These are phyloP conservation scores for Littorina saxatilis DNA, from an alignment of 1,140 invertebrate species.

Conservation along the genomic window DNA sequence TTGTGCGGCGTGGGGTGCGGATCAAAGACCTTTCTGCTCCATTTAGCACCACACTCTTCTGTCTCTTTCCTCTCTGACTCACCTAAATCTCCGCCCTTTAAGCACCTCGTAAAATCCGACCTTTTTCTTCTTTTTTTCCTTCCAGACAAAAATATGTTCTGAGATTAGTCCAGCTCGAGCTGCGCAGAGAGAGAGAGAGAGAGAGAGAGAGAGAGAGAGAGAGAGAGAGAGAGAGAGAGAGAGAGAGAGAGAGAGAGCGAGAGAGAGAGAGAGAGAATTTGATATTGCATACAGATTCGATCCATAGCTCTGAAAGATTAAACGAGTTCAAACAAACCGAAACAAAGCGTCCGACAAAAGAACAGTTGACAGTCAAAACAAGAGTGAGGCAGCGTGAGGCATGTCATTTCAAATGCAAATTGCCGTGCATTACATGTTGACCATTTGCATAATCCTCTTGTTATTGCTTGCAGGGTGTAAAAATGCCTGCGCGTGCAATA, in stretches of 20 bases:
- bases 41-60: not conserved
- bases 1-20: not conserved
- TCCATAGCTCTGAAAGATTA: too few relatives aligned
- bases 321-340: too few relatives aligned
- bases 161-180: too few relatives aligned
- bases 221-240: too few relatives aligned
- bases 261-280: too few relatives aligned
- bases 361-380: too few relatives aligned
- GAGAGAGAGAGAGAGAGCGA: not conserved
- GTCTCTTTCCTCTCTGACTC: not conserved
- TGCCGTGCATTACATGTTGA: not conserved
- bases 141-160: too few relatives aligned
- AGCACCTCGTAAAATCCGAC: slow-evolving; percentile 16
- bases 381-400: not conserved
- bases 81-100: slow-evolving; percentile 13
- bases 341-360: too few relatives aligned
- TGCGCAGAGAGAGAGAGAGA: not conserved
- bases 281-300: too few relatives aligned
- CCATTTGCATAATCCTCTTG: slow-evolving; percentile 35
- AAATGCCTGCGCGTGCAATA: not conserved
- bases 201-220: not conserved
- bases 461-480: not conserved
- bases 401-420: slow-evolving; percentile 35
- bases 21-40: not conserved
- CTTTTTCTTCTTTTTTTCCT: slow-evolving; percentile 14